Percentiles rank a stretch among this genome's conserved stretches.
Conservation (phyloP, 2,797 vertebrate genomes). For the Babyrousa celebensis region DNA sequence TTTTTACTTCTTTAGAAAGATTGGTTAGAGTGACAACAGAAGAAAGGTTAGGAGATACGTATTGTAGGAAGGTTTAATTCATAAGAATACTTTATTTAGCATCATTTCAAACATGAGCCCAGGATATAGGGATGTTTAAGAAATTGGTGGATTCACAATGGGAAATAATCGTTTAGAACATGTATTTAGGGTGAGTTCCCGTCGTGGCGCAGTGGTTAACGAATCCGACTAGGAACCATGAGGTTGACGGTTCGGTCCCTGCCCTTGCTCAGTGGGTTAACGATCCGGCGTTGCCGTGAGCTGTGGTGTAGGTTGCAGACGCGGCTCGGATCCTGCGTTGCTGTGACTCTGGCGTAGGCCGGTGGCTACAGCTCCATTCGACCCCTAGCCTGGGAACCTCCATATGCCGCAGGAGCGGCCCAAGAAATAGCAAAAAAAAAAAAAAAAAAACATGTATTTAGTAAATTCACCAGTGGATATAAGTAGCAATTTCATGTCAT, state of each 20-base stretch:
- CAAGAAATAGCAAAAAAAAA: too few relatives aligned
- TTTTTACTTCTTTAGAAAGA: not conserved
- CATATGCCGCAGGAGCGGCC: too few relatives aligned
- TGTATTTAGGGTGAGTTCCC: not conserved
- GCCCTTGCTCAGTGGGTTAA: too few relatives aligned
- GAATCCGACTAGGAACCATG: too few relatives aligned
- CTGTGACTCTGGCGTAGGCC: too few relatives aligned
- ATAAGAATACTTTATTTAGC: not conserved
- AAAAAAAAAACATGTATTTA: not conserved
- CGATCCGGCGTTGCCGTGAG: too few relatives aligned
- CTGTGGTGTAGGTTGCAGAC: too few relatives aligned
- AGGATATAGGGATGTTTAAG: not conserved
- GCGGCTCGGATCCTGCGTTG: too few relatives aligned
- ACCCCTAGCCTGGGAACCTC: too few relatives aligned
- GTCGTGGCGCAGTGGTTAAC: too few relatives aligned
- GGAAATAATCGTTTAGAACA: not conserved
- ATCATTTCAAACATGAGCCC: not conserved
- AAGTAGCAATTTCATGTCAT: not conserved
- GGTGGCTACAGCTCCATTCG: too few relatives aligned
- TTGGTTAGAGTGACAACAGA: not conserved
- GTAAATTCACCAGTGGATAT: not conserved
- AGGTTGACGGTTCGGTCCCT: too few relatives aligned
- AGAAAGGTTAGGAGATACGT: not conserved
- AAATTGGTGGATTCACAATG: not conserved
- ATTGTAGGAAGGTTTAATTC: not conserved